A percentile compares a stretch with the other conserved stretches of the same genome.
Conservation (phyloP, 2,888 invertebrate species). For the Cylloceria caligata region DNA sequence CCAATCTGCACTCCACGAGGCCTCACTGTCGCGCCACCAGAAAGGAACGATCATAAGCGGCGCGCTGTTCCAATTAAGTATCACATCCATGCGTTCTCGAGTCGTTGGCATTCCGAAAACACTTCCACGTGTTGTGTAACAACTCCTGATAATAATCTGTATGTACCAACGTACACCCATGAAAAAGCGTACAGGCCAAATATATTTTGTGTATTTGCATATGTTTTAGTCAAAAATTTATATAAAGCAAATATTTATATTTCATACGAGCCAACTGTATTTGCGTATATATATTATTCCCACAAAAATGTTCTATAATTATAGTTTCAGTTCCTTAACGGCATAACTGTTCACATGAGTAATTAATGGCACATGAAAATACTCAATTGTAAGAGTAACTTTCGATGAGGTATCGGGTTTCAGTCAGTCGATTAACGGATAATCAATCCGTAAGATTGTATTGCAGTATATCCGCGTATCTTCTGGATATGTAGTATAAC, state of each 20-base stretch:
- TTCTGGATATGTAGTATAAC: neutral
- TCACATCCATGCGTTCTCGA: neutral
- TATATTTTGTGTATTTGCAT: too few species aligned
- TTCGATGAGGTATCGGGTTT: conserved; percentile 8
- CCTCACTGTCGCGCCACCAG: neutral
- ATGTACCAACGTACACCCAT: neutral
- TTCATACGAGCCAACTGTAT: too few species aligned
- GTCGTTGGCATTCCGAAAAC: conserved; percentile 18
- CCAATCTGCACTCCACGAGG: neutral
- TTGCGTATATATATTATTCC: too few species aligned
- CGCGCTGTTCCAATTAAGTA: neutral
- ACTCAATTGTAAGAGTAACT: neutral
- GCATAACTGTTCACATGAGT: neutral
- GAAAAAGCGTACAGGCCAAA: neutral
- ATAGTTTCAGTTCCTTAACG: neutral
- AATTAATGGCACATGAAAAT: neutral
- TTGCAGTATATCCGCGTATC: neutral
- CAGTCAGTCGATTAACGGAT: neutral
- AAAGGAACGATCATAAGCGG: neutral
- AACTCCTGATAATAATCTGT: neutral
- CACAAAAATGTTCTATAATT: neutral
- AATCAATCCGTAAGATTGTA: conserved; percentile 14
- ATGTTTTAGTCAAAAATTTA: too few species aligned
- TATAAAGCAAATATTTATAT: too few species aligned
- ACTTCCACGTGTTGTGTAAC: conserved; percentile 17